Evolutionary conservation across 2,113 vertebrate genomes (phyloP).

Genomic region (Oreocharis arfaki): DNA sequence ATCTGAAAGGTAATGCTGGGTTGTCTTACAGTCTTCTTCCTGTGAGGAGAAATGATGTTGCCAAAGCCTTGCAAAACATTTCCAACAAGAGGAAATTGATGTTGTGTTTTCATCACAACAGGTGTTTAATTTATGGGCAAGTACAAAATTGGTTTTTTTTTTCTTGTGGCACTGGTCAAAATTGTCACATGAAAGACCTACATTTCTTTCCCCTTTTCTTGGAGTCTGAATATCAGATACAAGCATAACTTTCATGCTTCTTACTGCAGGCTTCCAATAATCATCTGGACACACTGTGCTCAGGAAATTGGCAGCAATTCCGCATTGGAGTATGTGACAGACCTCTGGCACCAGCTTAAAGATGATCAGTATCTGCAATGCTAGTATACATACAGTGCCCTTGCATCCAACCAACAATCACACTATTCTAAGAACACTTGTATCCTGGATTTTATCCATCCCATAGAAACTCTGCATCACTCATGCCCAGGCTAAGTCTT

Average conservation of each 20-base stretch:
- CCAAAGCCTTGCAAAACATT: neutral
- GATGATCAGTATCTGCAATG: neutral
- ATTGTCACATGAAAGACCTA: neutral
- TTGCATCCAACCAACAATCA: neutral
- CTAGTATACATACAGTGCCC: neutral
- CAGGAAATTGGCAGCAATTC: neutral
- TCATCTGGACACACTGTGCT: neutral
- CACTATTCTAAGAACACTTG: neutral
- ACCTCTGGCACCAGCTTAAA: slow-evolving; percentile 4
- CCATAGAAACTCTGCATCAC: neutral
- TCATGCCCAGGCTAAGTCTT: neutral
- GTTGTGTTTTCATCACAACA: neutral
- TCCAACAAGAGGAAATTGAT: neutral
- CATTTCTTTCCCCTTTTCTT: neutral
- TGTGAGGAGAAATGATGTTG: neutral
- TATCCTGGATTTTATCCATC: neutral
- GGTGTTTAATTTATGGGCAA: neutral
- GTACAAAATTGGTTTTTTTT: neutral
- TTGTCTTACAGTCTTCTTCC: neutral
- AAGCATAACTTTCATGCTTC: neutral
- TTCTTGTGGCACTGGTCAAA: neutral
- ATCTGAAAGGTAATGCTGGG: neutral
- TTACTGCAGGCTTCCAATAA: neutral
- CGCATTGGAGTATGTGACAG: neutral
- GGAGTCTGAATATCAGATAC: neutral